Base-by-base conservation (phyloP, 2,888 invertebrate species). In the Acrocyrtus sp. region DNA sequence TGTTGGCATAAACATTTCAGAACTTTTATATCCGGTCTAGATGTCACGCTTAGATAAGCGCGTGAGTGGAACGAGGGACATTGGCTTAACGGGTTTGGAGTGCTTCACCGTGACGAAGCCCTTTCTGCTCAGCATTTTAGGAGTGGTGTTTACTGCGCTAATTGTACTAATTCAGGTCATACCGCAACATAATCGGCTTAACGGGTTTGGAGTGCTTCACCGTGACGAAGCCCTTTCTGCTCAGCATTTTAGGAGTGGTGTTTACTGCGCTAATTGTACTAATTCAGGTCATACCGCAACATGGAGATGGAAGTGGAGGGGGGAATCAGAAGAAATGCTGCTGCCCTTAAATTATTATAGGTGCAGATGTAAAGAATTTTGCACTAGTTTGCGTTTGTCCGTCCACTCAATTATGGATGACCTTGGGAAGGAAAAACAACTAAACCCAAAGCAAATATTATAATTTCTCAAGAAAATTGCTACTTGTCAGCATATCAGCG, bases 211-310 rank as follows among this genome's bases (percentile, higher is more conserved):
- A 50, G 3, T 57, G 58, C 12, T 74, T 74, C 21, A 39, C 53
- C 0, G 51, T 74, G n/a, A 68, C 57, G 2, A 68, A 74, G 41
- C 68, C 74, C 3, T 74, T 68, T 21, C 45, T 74, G 3, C 53
- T 74, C 8, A 50, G 29, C 21, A 61, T 68, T 4, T 26, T 63
- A 34, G 63, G 68, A 21, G 68, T 58, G 15, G 45, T 74, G n/a
- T 58, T 74, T 19, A 68, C 74, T 26, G 63, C 68, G 41, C 63
- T 68, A 48, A 68, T 74, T 45, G 68, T 74, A 0, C 41, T 74
- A 3, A 47, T 74, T 17, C 74, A 74, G 41, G 29, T 45, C n/a
- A 2, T 39, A 56, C 10, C 53, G 43, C 22, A 51, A 51, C 26
- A n/a, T n/a, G n/a, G n/a, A n/a, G n/a, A n/a, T n/a, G n/a, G n/a